phyloP scores from a whole-genome alignment of 2,113 vertebrate genomes.

The Mobula birostris region DNA sequence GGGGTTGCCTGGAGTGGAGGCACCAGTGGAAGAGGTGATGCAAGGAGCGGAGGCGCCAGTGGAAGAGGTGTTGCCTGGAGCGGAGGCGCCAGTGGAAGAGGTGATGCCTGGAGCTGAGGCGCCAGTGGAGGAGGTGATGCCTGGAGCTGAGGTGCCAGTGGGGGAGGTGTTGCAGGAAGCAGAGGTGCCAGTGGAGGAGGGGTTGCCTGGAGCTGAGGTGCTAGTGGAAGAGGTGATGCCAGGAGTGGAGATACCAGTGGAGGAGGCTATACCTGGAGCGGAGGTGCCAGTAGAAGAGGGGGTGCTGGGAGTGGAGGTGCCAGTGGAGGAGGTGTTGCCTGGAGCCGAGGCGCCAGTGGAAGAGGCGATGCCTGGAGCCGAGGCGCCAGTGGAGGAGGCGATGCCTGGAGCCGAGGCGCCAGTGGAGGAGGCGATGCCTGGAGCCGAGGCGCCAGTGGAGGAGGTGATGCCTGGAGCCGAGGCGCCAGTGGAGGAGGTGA shows the following conservation, averaged over 20 bases:
- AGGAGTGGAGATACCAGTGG: not conserved
- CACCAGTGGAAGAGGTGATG: not conserved
- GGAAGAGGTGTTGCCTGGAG: not conserved
- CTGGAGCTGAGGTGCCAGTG: too few species aligned
- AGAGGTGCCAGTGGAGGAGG: not conserved
- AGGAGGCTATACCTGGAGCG: rapidly evolving
- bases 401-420: not conserved
- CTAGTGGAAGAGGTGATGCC: not conserved
- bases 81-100: not conserved
- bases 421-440: not conserved
- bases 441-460: not conserved
- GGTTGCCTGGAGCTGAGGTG: not conserved
- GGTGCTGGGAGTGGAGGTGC: not conserved
- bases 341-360: too few species aligned
- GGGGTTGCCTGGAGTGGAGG: not conserved
- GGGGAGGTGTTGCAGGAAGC: not conserved
- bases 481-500: not conserved
- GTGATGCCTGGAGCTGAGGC: not conserved
- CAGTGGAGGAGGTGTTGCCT: not conserved
- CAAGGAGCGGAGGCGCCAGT: not conserved
- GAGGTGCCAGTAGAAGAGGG: not conserved
- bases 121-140: too few species aligned
- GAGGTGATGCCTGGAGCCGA: not conserved
- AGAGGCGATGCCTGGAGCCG: too few species aligned
- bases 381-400: not conserved